Evolutionary conservation across 2,888 invertebrate genomes (phyloP), one percentile per base, ranked within the genome.

Genomic region (Papilio protenor): DNA sequence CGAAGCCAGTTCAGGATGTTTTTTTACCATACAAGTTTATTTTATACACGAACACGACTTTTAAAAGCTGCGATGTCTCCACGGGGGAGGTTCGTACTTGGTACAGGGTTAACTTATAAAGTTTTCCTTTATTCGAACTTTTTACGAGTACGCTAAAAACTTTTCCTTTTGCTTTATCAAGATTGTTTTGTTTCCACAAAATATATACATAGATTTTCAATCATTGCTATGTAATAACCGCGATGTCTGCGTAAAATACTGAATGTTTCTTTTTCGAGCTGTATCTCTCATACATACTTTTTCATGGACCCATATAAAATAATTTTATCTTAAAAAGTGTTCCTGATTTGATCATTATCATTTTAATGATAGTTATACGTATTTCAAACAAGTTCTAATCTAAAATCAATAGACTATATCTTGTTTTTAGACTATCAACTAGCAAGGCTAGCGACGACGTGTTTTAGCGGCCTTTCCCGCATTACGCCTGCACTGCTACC

Each of bases 371-470:
- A 40, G 0, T 40, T 40, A 1, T 40, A 55, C 8, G n/a, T n/a
- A 21, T 10, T 59, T 12, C 16, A 21, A 59, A 12, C n/a, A 59
- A 59, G 52, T 52, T 52, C 16, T 49, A 14, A 16, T 52, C 18
- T 52, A 18, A 16, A 6, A 18, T 52, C 16, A 52, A 52, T 52
- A 52, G 18, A 0, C 4, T 16, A 52, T 49, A 49, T 12, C 16
- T 14, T 49, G 16, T 49, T 49, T 16, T 2, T 2, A 14, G 16
- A 12, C 14, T 16, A 52, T 2, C 52, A 52, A 52, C 18, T 18
- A 52, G 52, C 52, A 16, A 81, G 64, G 52, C 78, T 69, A 72
- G 70, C 21, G 40, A 52, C 14, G 18, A 11, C 57, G 57, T 21
- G 57, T 57, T n/a, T 57, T 52, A 57, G 57, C 57, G 57, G 11